phyloP scores from a whole-genome alignment of 2,888 invertebrate genomes.

The Atethmia centrago region DNA sequence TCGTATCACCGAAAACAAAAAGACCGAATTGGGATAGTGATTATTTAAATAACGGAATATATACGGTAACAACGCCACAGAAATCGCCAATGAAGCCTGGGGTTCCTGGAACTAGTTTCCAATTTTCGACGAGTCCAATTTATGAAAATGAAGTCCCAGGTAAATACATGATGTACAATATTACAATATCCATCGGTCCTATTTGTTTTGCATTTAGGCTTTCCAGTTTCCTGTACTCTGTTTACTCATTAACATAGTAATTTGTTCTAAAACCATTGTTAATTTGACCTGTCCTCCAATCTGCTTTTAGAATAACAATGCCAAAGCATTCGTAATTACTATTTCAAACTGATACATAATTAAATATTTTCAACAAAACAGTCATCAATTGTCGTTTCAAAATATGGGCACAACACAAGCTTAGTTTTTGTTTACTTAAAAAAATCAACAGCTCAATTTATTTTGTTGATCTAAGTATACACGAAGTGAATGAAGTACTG shows the following conservation, averaged over 20 bases:
- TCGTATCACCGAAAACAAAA: constrained; percentile 83
- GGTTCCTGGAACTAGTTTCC: constrained; percentile 86
- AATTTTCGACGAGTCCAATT: constrained; percentile 86
- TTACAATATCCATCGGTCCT: neutral
- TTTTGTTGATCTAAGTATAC: neutral
- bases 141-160: constrained; percentile 87
- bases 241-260: neutral
- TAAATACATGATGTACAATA: constrained; percentile 62
- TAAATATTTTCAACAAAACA: neutral
- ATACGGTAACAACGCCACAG: constrained; percentile 86
- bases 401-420: neutral
- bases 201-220: neutral
- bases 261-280: constrained; percentile 4
- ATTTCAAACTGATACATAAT: neutral
- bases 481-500: neutral
- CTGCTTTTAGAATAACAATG: neutral
- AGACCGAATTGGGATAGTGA: constrained; percentile 86
- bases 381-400: neutral
- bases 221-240: neutral
- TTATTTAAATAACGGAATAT: constrained; percentile 85
- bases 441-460: neutral
- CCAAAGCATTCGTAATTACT: neutral
- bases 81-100: constrained; percentile 84
- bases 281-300: neutral
- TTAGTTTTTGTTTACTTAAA: neutral